Evolutionary conservation across 2,888 invertebrate genomes (phyloP).

Genomic region (Pseudoips prasinana): DNA sequence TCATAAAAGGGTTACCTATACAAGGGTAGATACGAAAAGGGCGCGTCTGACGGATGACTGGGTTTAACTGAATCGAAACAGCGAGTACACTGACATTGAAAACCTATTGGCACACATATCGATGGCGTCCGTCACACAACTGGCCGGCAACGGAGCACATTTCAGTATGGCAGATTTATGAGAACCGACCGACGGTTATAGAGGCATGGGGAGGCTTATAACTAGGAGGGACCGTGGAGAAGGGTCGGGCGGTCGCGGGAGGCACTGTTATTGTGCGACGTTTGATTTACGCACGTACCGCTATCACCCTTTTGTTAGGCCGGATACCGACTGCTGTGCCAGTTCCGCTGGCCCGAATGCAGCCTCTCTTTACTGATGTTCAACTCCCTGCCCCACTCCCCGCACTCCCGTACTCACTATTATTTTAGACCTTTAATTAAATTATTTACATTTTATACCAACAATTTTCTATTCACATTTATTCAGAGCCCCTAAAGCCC

Average conservation of each 20-base stretch:
- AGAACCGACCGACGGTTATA: conserved; percentile 62
- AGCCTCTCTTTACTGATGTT: conserved; percentile 49
- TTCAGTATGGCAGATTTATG: conserved; percentile 77
- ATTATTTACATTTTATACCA: conserved; percentile 17
- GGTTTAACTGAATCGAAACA: conserved; percentile 49
- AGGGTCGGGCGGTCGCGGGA: conserved; percentile 59
- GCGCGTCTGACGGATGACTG: conserved; percentile 41
- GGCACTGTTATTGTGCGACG: conserved; percentile 78
- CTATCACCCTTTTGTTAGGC: conserved; percentile 80
- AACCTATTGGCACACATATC: conserved; percentile 72
- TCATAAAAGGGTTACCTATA: conserved; percentile 41
- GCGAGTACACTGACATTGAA: conserved; percentile 52
- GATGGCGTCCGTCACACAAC: conserved; percentile 55
- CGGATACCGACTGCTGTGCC: conserved; percentile 75
- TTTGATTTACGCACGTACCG: conserved; percentile 81
- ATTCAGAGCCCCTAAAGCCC: conserved; percentile 5
- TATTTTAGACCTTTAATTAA: conserved; percentile 23
- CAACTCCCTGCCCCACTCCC: conserved; percentile 18
- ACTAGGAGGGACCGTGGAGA: conserved; percentile 53
- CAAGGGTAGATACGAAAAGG: conserved; percentile 43
- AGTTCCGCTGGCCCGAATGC: conserved; percentile 66
- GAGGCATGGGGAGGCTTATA: conserved; percentile 56
- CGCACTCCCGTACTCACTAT: conserved; percentile 11
- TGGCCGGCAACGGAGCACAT: conserved; percentile 60
- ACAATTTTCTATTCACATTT: conserved; percentile 15